Conservation (phyloP, 2,888 invertebrate species). For the Allolobophora icterica region DNA sequence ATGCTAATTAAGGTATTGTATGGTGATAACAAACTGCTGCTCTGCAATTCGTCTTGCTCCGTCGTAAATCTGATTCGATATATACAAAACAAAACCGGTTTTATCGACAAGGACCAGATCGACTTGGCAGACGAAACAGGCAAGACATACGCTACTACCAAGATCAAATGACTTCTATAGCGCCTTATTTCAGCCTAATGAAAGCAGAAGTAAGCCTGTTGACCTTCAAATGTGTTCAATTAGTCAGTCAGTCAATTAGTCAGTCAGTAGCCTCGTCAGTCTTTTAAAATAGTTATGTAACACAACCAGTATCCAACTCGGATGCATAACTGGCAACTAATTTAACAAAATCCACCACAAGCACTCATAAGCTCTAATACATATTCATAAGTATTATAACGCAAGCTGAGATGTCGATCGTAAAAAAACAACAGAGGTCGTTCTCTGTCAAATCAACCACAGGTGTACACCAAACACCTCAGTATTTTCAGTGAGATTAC, state of each 20-base stretch:
- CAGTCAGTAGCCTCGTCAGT: not conserved
- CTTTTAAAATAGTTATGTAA: too few relatives aligned
- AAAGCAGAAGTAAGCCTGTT: not conserved
- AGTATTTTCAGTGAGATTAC: too few relatives aligned
- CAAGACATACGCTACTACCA: not conserved
- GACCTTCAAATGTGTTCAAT: not conserved
- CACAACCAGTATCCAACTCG: too few relatives aligned
- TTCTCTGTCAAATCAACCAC: too few relatives aligned
- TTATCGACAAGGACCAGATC: not conserved
- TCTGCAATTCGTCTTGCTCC: not conserved
- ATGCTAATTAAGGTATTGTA: slow-evolving; percentile 20
- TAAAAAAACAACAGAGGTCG: too few relatives aligned
- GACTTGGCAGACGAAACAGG: slow-evolving; percentile 22
- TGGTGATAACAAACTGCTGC: not conserved
- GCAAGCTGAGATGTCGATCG: too few relatives aligned
- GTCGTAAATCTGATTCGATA: not conserved
- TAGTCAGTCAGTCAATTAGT: not conserved
- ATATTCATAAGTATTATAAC: too few relatives aligned
- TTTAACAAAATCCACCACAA: too few relatives aligned
- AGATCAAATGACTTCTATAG: not conserved
- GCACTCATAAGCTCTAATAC: too few relatives aligned
- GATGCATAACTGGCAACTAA: too few relatives aligned
- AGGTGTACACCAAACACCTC: too few relatives aligned
- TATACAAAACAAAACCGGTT: not conserved
- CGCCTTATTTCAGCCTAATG: not conserved